These are phyloP conservation scores for Geopemphigus sp. DNA, from an alignment of 1,140 invertebrate genomes.

Conservation along the genomic window DNA sequence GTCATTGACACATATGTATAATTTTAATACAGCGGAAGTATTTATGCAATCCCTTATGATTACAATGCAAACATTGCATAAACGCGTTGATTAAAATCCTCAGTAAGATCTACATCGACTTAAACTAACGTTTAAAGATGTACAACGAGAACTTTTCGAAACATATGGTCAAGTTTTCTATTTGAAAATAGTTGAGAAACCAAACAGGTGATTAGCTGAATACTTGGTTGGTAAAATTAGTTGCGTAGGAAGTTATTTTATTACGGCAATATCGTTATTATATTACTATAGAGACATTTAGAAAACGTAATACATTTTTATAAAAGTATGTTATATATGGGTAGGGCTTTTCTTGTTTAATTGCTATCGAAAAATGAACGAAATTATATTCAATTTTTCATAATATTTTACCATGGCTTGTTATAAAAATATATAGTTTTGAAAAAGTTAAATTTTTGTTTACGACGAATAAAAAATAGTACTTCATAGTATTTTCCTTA, in stretches of 20 bases:
- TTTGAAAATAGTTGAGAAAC: slow-evolving; percentile 1
- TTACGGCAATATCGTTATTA: slow-evolving; percentile 29
- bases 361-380: not conserved
- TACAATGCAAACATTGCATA: too few species aligned
- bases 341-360: not conserved
- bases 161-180: slow-evolving; percentile 9
- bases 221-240: slow-evolving; percentile 17
- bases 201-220: slow-evolving; percentile 20
- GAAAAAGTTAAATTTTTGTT: too few species aligned
- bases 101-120: not conserved
- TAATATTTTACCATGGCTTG: too few species aligned
- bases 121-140: not conserved
- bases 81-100: too few species aligned
- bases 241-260: slow-evolving; percentile 28
- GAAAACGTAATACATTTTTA: slow-evolving; percentile 13
- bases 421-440: too few species aligned
- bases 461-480: too few species aligned
- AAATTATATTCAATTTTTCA: too few species aligned
- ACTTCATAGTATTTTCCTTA: not conserved
- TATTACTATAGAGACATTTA: not conserved
- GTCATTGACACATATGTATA: not conserved
- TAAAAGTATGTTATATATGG: not conserved
- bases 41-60: not conserved
- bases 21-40: not conserved
- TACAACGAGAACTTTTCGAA: not conserved